phyloP scores from a whole-genome alignment of 2,888 invertebrate species.

The Leucophora obtusa region DNA sequence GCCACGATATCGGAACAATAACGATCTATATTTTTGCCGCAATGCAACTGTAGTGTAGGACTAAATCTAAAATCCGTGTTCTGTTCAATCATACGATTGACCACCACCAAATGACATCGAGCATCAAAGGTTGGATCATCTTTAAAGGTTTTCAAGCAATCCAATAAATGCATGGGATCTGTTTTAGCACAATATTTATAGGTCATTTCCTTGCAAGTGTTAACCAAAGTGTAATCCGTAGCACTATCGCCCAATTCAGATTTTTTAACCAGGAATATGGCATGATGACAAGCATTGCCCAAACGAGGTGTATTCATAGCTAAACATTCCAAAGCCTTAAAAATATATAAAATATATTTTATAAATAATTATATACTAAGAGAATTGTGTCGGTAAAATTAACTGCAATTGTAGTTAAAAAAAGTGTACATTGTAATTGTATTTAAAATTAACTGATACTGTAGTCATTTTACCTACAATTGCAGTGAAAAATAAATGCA shows the following conservation, averaged over 20 bases:
- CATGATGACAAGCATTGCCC: slow-evolving; percentile 85
- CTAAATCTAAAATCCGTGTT: slow-evolving; percentile 94
- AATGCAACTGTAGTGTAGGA: slow-evolving; percentile 88
- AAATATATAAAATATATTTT: slow-evolving; percentile 67
- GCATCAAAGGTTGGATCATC: slow-evolving; percentile 89
- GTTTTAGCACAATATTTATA: slow-evolving; percentile 89
- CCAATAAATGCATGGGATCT: slow-evolving; percentile 84
- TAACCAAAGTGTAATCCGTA: slow-evolving; percentile 90
- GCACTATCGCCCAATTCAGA: slow-evolving; percentile 92
- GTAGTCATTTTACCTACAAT: too few relatives aligned
- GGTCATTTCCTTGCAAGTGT: slow-evolving; percentile 91
- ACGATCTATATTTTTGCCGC: slow-evolving; percentile 89
- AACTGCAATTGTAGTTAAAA: too few relatives aligned
- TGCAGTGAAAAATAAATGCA: too few relatives aligned
- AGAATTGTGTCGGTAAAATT: too few relatives aligned
- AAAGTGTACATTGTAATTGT: too few relatives aligned
- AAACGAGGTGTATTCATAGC: slow-evolving; percentile 83
- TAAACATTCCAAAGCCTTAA: slow-evolving; percentile 90
- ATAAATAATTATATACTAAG: neutral
- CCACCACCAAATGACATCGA: slow-evolving; percentile 90
- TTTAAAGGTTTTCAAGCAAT: slow-evolving; percentile 88
- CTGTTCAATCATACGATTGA: slow-evolving; percentile 93
- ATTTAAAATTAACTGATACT: too few relatives aligned
- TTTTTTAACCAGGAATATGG: slow-evolving; percentile 90
- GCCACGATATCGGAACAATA: slow-evolving; percentile 82